Percentiles rank a stretch among this genome's conserved stretches.
Evolutionary conservation across 2,888 invertebrate species (phyloP).

Genomic region (Ypsolopha sequella): DNA sequence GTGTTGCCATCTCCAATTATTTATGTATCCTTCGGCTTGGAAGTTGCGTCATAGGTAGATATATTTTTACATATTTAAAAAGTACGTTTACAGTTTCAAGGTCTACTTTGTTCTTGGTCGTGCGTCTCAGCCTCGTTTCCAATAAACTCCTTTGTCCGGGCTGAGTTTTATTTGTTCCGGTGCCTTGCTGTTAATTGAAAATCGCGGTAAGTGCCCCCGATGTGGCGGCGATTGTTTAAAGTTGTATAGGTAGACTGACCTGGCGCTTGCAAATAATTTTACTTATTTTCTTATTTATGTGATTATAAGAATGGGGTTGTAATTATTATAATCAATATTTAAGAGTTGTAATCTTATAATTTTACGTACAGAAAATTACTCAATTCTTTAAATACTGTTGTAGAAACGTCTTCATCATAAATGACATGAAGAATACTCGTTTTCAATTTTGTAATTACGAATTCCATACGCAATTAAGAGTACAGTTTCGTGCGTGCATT

Average conservation of each 20-base stretch:
- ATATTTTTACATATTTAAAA: too few species aligned
- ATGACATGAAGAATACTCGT: neutral
- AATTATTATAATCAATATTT: too few species aligned
- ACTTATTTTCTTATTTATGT: too few species aligned
- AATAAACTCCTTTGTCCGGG: slow-evolving; percentile 37
- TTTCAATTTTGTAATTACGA: neutral
- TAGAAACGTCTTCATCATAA: neutral
- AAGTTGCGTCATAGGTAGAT: too few species aligned
- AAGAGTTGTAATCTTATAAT: too few species aligned
- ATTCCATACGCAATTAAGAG: neutral
- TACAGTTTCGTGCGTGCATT: neutral
- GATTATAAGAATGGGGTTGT: too few species aligned
- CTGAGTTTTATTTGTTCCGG: slow-evolving; percentile 44
- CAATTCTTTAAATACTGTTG: neutral
- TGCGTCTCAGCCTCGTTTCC: slow-evolving; percentile 19
- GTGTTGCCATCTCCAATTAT: too few species aligned
- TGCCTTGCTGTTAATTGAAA: slow-evolving; percentile 43
- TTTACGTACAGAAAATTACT: too few species aligned
- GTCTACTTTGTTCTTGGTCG: neutral
- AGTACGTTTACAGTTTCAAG: neutral
- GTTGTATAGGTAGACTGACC: neutral
- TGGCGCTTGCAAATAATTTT: too few species aligned
- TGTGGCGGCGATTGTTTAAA: slow-evolving; percentile 16
- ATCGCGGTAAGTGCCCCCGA: slow-evolving; percentile 31
- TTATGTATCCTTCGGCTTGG: too few species aligned